Evolutionary conservation across 1,140 invertebrate species (phyloP).

Genomic region (Neuroterus valhalla): DNA sequence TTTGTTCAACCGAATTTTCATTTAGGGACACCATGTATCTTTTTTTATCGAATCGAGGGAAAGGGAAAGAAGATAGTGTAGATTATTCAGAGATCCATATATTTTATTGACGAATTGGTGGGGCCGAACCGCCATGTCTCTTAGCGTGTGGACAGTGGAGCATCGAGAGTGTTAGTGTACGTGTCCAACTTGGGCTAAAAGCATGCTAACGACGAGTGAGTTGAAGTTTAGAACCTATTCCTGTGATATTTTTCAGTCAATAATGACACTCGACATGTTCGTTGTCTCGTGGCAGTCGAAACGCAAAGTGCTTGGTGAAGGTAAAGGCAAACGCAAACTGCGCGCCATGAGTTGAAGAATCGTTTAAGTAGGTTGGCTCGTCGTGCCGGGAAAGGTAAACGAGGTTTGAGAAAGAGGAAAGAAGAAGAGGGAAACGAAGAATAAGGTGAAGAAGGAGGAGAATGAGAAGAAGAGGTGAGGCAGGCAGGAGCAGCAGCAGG

Average conservation of each 20-base stretch:
- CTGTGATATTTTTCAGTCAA: conserved; percentile 28
- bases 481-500: conserved; percentile 44
- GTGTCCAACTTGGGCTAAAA: conserved; percentile 27
- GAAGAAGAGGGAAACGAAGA: conserved; percentile 36
- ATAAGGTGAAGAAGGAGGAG: conserved; percentile 31
- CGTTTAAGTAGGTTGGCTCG: conserved; percentile 49
- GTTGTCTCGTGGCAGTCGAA: conserved; percentile 35
- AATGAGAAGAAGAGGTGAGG: conserved; percentile 28
- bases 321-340: conserved; percentile 28
- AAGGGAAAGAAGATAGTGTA: not conserved
- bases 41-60: not conserved
- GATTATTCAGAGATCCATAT: conserved; percentile 28
- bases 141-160: not conserved
- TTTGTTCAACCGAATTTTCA: too few relatives aligned
- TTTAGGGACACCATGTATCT: too few relatives aligned
- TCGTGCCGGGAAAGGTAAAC: conserved; percentile 37
- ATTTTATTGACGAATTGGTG: conserved; percentile 31
- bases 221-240: conserved; percentile 29
- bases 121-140: not conserved
- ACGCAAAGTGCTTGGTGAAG: conserved; percentile 27
- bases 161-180: conserved; percentile 19
- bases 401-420: too few relatives aligned
- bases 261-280: conserved; percentile 25
- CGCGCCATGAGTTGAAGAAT: conserved; percentile 61
- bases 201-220: conserved; percentile 25